These are phyloP conservation scores for Paragorgia papillata DNA, from an alignment of 92 coral and sea anemone genomes.

Conservation along the genomic window DNA sequence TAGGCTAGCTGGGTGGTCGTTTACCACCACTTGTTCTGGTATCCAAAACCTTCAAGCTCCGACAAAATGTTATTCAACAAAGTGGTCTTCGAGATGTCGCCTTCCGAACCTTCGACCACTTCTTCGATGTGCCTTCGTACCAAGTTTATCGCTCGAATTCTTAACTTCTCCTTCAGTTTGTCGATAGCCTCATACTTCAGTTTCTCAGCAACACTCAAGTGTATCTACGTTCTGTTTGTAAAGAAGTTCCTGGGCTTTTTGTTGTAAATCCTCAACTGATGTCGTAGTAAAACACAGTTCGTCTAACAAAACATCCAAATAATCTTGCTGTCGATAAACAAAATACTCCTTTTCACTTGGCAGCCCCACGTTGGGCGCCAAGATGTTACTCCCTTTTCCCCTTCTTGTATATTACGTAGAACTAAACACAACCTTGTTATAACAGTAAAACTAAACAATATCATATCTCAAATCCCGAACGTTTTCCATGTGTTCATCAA, in stretches of 20 bases:
- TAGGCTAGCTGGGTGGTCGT: too few relatives aligned
- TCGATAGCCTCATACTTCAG: background rate
- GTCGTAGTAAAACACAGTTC: background rate
- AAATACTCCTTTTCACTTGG: background rate
- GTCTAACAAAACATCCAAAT: too few relatives aligned
- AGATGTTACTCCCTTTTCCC: constrained; percentile 7
- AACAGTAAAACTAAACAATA: too few relatives aligned
- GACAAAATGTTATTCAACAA: constrained; percentile 10
- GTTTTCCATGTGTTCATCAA: too few relatives aligned
- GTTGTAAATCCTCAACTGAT: constrained; percentile 14
- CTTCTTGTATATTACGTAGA: too few relatives aligned
- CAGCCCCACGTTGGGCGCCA: constrained; percentile 46
- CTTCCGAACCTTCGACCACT: constrained; percentile 16
- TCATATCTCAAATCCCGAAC: too few relatives aligned
- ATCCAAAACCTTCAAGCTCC: too few relatives aligned
- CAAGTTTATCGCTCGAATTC: background rate
- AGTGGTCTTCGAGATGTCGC: background rate
- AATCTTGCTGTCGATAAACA: too few relatives aligned
- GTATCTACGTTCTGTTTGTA: constrained; percentile 3
- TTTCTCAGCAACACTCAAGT: constrained; percentile 3
- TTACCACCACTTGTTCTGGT: too few relatives aligned
- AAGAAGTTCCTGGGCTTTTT: constrained; percentile 14
- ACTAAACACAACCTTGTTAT: too few relatives aligned
- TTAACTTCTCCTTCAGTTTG: constrained; percentile 26
- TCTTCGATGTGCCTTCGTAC: constrained; percentile 5